These are phyloP conservation scores for Dendroctonus valens DNA, from an alignment of 1,140 invertebrate genomes.

Conservation along the genomic window DNA sequence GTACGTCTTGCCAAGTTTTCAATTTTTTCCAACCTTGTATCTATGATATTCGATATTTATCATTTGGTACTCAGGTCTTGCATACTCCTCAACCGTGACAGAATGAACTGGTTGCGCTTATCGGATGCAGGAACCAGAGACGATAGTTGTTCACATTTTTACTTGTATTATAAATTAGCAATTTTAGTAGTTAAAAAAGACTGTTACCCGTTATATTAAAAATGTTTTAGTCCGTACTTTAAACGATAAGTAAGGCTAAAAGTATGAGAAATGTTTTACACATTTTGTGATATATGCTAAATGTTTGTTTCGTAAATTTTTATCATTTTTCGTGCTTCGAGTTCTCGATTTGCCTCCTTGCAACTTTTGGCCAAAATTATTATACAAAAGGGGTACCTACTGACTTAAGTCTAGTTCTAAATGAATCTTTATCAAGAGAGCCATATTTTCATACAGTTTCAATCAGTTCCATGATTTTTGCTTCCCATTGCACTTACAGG, in stretches of 20 bases:
- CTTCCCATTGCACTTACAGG: background rate
- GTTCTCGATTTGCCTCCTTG: background rate
- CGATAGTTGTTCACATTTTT: slow-evolving; percentile 8
- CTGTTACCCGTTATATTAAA: slow-evolving; percentile 51
- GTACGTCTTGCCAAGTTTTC: slow-evolving; percentile 24
- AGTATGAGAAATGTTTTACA: slow-evolving; percentile 45
- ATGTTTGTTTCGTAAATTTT: slow-evolving; percentile 1
- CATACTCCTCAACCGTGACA: background rate
- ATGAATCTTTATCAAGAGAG: too few species aligned
- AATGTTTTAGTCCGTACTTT: slow-evolving; percentile 40
- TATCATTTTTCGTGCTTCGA: slow-evolving; percentile 2
- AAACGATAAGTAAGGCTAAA: slow-evolving; percentile 36
- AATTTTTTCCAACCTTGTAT: slow-evolving; percentile 7
- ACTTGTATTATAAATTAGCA: slow-evolving; percentile 18
- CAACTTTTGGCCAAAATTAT: too few species aligned
- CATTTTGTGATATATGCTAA: slow-evolving; percentile 46
- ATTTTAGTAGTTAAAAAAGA: slow-evolving; percentile 51
- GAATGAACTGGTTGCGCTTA: too few species aligned
- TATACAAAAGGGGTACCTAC: too few species aligned
- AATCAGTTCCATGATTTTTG: too few species aligned
- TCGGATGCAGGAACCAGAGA: too few species aligned
- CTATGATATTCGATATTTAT: slow-evolving; percentile 3
- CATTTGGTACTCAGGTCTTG: background rate
- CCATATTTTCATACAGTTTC: too few species aligned
- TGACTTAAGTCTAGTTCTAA: too few species aligned